Evolutionary conservation across 1,140 invertebrate genomes (phyloP), one percentile per base, ranked within the genome.

Genomic region (Potamilus streckersoni): DNA sequence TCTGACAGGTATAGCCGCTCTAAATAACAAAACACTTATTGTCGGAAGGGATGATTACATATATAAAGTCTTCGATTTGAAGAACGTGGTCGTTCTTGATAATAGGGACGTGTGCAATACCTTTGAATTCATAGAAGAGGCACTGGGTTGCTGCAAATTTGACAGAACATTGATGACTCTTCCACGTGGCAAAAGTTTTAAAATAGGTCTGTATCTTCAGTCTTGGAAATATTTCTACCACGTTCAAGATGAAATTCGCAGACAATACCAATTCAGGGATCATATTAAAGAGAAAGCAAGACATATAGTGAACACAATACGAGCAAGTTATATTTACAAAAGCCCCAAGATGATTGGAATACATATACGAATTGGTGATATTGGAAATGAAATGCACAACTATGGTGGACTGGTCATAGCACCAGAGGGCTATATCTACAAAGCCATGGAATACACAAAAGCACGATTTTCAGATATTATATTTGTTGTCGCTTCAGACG

Each of bases 211-310:
- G 1, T 87, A 82, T 70, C 80, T 83, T 49, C 83, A 86, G 67
- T 85, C 83, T 0, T 87, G 82, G 82, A 84, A 82, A 72, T 87
- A 87, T 70, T 87, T 87, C 78, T 31, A 79, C 23, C 69, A 80
- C 31, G 70, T 77, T 13, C 65, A 27, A 20, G 67, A 81, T 13
- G 71, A 76, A 20, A 69, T 87, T 2, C 19, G 70, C 31, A 69
- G 69, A 15, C 75, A 83, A 61, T 83, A 86, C 62, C 80, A 60
- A 27, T 84, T 86, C n/a, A 79, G 79, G 12, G 56, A 60, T 15
- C 11, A 55, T 12, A 66, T 81, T 14, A 15, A 56, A 14, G 19
- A 70, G 27, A 60, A 68, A 38, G 83, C 78, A 0, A 57, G 56
- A 17, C 27, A 76, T 49, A 63, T 31, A 20, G 19, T 71, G 60